Evolutionary conservation across 2,797 vertebrate genomes (phyloP), one percentile per base, ranked within the genome.

Genomic region (Yasuhikotakia modesta): DNA sequence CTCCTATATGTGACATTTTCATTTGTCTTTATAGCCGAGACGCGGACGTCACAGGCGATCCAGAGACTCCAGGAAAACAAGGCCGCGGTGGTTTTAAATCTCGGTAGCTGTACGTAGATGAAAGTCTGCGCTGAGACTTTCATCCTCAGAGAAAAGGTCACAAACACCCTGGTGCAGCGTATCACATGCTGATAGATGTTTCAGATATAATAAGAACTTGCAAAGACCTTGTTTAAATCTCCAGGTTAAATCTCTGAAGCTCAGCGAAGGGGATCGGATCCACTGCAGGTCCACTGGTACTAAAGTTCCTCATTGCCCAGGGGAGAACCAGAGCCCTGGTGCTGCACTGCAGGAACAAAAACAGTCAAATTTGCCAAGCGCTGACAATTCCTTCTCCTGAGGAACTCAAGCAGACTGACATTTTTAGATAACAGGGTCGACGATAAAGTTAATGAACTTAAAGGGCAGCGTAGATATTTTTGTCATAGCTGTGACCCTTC

Each of bases 131-230:
- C 80, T 21, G 43, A 68, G 45, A 70, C 85, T 89, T 90, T 87
- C 81, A 91, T 92, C 88, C 87, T 84, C 83, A 79, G 57, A 64
- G 90, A 89, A 88, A 94, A 94, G 92, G 91, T 93, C 90, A 92
- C 78, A 86, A 91, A 92, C 86, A 77, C 76, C 87, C 53, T 65
- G 45, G 75, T 72, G 79, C 58, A 57, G 60, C 58, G 70, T 57
- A 68, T 72, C 75, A 67, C 75, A 70, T 79, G 66, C 76, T 45
- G 68, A 78, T 81, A 68, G 79, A 86, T 81, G 80, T 83, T 83
- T 83, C 45, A 74, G 74, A 81, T 80, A 71, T 69, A 53, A 81
- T 79, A 82, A 57, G 46, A 76, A 74, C 69, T 60, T 13, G 71
- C 30, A 65, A 65, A 73, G 46, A 76, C 61, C 76, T 81, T 81